Evolutionary conservation across 2,797 vertebrate genomes (phyloP).

Genomic region (Chrosomus eos): DNA sequence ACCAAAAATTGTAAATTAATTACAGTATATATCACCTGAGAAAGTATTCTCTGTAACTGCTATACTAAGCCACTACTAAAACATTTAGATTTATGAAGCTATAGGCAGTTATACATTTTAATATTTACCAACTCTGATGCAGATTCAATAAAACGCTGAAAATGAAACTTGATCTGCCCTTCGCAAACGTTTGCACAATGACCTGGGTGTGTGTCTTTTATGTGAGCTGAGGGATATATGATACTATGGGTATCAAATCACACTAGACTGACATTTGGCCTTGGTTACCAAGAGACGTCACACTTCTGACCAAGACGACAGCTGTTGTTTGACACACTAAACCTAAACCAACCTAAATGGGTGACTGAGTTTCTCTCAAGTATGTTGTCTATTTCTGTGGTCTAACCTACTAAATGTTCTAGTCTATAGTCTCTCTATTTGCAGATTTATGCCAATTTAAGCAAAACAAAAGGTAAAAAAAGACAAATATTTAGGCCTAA

Average conservation of each 20-base stretch:
- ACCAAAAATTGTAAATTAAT: neutral
- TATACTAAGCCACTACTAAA: neutral
- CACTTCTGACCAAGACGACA: slow-evolving; percentile 26
- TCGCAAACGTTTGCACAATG: slow-evolving; percentile 28
- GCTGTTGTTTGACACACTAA: slow-evolving; percentile 42
- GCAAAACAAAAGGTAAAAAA: too few relatives aligned
- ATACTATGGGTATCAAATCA: slow-evolving; percentile 47
- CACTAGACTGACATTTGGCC: slow-evolving; percentile 38
- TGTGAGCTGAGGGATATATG: slow-evolving; percentile 39
- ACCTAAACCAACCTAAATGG: neutral
- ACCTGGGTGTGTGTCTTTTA: slow-evolving; percentile 31
- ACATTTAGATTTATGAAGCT: neutral
- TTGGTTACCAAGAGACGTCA: slow-evolving; percentile 39
- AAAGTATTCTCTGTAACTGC: neutral
- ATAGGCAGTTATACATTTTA: neutral
- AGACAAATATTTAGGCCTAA: neutral
- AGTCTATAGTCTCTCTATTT: neutral
- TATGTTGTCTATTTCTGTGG: neutral
- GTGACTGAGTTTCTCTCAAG: neutral
- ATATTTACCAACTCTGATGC: neutral
- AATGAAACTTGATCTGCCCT: slow-evolving; percentile 28
- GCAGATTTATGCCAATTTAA: neutral
- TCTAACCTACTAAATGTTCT: neutral
- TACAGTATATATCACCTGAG: neutral
- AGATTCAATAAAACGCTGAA: slow-evolving; percentile 1